Percentiles rank a stretch among this genome's conserved stretches.
Evolutionary conservation across 2,113 vertebrate species (phyloP).

Genomic region (Tragelaphus strepsiceros): DNA sequence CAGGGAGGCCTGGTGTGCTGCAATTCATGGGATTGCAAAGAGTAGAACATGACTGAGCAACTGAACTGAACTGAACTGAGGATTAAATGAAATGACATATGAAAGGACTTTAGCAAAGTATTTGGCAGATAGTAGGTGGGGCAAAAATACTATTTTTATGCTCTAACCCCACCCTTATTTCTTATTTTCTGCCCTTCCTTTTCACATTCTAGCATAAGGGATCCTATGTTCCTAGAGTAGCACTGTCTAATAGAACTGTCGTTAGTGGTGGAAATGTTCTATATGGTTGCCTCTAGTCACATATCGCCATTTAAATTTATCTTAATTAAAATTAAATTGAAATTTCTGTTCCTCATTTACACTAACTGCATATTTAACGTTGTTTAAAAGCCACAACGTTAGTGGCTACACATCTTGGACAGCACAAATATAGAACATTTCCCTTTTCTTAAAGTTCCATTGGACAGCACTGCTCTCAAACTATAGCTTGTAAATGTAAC

Average conservation of each 20-base stretch:
- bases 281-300: not conserved
- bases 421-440: not conserved
- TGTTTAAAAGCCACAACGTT: not conserved
- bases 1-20: too few species aligned
- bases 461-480: not conserved
- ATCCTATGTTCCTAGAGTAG: not conserved
- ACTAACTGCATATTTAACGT: not conserved
- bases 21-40: too few species aligned
- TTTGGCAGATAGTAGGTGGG: not conserved
- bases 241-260: not conserved
- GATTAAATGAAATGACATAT: not conserved
- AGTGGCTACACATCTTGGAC: not conserved
- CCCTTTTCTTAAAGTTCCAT: not conserved
- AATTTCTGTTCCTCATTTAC: not conserved
- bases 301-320: not conserved
- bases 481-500: not conserved
- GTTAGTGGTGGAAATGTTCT: not conserved
- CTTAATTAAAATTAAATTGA: not conserved
- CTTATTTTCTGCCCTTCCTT: not conserved
- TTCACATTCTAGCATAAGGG: not conserved
- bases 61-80: not conserved
- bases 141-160: not conserved
- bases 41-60: rapidly evolving
- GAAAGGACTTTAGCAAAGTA: not conserved
- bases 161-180: not conserved